Base-by-base conservation (phyloP, 2,888 invertebrate species). In the Himalopsyche anomala region DNA sequence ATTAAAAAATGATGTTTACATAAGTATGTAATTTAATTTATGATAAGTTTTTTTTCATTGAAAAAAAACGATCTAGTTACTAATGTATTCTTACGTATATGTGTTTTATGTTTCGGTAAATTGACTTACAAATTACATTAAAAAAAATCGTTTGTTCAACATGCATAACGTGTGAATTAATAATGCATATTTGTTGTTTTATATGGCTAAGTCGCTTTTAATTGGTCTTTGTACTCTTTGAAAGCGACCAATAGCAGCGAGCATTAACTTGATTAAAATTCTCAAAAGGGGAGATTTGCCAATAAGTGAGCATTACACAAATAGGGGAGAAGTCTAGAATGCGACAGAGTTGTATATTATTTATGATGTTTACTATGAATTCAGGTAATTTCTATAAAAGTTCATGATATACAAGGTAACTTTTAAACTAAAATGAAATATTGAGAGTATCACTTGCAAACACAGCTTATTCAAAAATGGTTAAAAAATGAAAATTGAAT, bases 291-390 rank as follows among this genome's bases (percentile, higher is more conserved):
- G 74, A 74, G 38, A 74, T 38, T 74, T 74, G 74, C 74, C 74
- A 74, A 74, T 74, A 74, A 74, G 74, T 74, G 74, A 74, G 74
- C 74, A 36, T 74, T 74, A 74, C 36, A 36, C 36, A 36, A 36
- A 74, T 74, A 74, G 74, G 74, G 74, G 74, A 38, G 74, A 74
- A 36, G 36, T 12, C 36, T 4, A 38, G 38, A 74, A 19, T 8
- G 9, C 9, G 2, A 11, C 45, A 45, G 0, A 45, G 45, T 11
- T 2, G 2, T 28, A 28, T 28, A 28, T 2, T 28, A 28, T 28
- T 28, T 28, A 28, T 28, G 28, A 11, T 45, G 9, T 45, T 45
- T 45, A 11, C 45, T 45, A 45, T 45, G 45, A 11, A 45, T 45
- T 9, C 2, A 11, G 0, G 45, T 45, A 45, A 11, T 8, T 11